Evolutionary conservation across 2,113 vertebrate genomes (phyloP).

Genomic region (Phylloscopus trochilus): DNA sequence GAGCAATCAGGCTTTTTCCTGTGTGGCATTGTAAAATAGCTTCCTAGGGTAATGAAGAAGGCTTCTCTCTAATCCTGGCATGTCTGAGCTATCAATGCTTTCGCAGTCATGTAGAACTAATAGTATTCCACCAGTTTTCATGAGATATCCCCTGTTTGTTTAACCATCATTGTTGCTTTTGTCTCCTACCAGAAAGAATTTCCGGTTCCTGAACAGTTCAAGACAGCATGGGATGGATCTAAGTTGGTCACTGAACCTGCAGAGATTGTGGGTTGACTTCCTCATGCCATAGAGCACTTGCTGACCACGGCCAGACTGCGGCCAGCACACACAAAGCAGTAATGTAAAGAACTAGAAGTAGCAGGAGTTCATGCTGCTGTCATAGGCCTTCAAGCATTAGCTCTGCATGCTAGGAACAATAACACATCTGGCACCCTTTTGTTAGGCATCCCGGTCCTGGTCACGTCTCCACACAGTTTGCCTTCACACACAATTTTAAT

Average conservation of each 20-base stretch:
- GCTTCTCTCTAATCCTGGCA: not conserved
- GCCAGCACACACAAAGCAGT: slow-evolving; percentile 23
- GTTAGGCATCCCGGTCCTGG: slow-evolving; percentile 34
- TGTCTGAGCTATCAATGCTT: slow-evolving; percentile 32
- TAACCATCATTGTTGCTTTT: slow-evolving; percentile 57
- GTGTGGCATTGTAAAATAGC: slow-evolving; percentile 15
- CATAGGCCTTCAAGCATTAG: slow-evolving; percentile 34
- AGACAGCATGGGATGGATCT: slow-evolving; percentile 93
- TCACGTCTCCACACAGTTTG: slow-evolving; percentile 32
- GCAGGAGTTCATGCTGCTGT: slow-evolving; percentile 34
- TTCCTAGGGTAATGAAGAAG: slow-evolving; percentile 44
- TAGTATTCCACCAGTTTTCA: slow-evolving; percentile 34
- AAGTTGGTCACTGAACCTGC: slow-evolving; percentile 93
- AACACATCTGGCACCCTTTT: slow-evolving; percentile 37
- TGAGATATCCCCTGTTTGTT: slow-evolving; percentile 20
- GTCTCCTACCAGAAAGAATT: slow-evolving; percentile 88
- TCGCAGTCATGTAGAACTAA: slow-evolving; percentile 8
- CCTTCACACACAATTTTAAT: slow-evolving; percentile 53
- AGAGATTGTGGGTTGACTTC: slow-evolving; percentile 88
- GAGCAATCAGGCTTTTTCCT: slow-evolving; percentile 27
- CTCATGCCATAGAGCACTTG: not conserved
- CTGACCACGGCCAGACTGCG: not conserved
- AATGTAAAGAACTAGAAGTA: slow-evolving; percentile 51
- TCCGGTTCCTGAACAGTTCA: slow-evolving; percentile 97
- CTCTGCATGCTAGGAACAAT: slow-evolving; percentile 34